phyloP scores from a whole-genome alignment of 64 coral and sea anemone species.

The Anthopleura sola region DNA sequence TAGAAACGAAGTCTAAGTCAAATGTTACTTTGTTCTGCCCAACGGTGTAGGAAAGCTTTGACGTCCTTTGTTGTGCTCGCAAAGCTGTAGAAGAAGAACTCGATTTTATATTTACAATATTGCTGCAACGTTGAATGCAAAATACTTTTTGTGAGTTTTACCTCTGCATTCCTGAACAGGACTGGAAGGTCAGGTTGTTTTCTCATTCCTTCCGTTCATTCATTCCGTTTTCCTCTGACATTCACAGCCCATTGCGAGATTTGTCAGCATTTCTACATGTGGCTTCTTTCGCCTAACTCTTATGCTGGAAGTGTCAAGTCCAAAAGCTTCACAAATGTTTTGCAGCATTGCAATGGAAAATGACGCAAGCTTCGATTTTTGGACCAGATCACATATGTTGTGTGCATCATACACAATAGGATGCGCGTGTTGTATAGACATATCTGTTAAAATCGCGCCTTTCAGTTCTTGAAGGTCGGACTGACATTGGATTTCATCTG shows the following conservation, averaged over 20 bases:
- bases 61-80: no score
- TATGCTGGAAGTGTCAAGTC: not conserved
- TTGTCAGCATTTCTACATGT: not conserved
- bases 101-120: no score
- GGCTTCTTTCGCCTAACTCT: not conserved
- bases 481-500: not conserved
- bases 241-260: not conserved
- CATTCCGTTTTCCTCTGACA: not conserved
- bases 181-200: no score
- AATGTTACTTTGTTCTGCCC: no score
- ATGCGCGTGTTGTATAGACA: not conserved
- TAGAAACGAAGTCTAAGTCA: no score
- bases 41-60: no score
- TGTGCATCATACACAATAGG: not conserved
- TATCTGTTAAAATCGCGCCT: not conserved
- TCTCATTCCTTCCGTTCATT: not conserved
- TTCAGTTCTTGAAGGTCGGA: not conserved
- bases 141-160: not conserved
- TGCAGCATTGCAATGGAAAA: slow-evolving; percentile 8
- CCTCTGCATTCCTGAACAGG: not conserved
- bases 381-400: not conserved
- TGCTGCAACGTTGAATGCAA: no score
- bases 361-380: not conserved
- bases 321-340: not conserved
- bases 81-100: no score